Percentiles rank a stretch among this genome's conserved stretches.
Conservation (phyloP, 2,113 vertebrate species). For the Psilopogon haemacephalus region DNA sequence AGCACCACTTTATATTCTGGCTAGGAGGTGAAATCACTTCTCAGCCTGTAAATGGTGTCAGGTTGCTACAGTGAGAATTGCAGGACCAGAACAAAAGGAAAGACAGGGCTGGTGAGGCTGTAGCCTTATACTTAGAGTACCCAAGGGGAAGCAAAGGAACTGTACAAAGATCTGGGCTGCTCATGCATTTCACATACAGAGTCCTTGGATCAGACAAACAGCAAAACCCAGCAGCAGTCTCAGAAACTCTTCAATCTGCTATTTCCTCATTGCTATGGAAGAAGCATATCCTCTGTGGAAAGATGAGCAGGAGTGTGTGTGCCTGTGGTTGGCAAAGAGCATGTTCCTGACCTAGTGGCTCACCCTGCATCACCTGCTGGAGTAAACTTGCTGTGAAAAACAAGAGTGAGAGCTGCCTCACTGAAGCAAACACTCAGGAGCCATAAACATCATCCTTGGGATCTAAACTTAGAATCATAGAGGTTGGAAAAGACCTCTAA, state of each 20-base stretch:
- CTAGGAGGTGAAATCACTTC: background rate
- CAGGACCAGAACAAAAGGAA: background rate
- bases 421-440: background rate
- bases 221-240: background rate
- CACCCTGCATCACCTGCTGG: background rate
- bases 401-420: background rate
- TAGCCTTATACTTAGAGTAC: background rate
- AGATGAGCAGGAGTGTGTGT: background rate
- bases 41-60: background rate
- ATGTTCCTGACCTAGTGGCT: background rate
- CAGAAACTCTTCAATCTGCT: background rate
- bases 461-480: background rate
- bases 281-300: rapidly evolving
- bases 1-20: rapidly evolving
- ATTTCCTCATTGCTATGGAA: background rate
- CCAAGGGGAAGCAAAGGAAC: background rate
- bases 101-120: rapidly evolving
- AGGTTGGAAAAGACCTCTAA: no score
- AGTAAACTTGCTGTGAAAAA: background rate
- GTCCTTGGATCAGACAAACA: background rate
- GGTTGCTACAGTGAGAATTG: background rate
- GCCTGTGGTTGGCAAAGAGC: background rate
- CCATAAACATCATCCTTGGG: rapidly evolving
- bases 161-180: background rate
- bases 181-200: background rate